Evolutionary conservation across 37 sponge, comb jelly and placozoan genomes (phyloP).

Genomic region (Corticium candelabrum): DNA sequence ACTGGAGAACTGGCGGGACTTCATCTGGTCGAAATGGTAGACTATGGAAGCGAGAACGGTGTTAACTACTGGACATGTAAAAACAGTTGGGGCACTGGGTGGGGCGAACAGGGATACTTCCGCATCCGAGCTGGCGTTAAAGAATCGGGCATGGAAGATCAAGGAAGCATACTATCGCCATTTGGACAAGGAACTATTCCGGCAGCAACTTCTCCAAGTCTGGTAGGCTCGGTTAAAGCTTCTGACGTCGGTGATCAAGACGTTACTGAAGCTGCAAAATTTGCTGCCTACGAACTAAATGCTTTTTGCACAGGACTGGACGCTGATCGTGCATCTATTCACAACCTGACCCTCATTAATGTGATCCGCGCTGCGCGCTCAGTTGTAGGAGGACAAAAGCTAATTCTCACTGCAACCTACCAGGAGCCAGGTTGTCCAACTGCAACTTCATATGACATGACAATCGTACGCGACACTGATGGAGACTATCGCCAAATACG

Average conservation of each 20-base stretch:
- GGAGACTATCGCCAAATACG: neutral
- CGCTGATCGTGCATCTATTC: neutral
- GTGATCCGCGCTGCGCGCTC: neutral
- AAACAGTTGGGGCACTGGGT: conserved; percentile 37
- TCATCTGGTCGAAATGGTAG: conserved; percentile 25
- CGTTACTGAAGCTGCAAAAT: neutral
- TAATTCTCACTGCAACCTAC: neutral
- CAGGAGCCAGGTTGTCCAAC: neutral
- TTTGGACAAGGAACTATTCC: too few relatives aligned
- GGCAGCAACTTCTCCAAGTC: too few relatives aligned
- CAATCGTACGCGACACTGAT: neutral
- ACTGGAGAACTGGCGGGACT: too few relatives aligned
- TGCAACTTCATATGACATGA: neutral
- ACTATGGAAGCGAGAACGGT: conserved; percentile 28
- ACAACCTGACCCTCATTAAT: neutral
- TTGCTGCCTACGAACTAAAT: neutral
- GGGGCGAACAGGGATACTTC: conserved; percentile 43
- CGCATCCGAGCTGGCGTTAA: conserved; percentile 22
- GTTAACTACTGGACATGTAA: conserved; percentile 28
- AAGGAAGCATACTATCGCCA: too few relatives aligned
- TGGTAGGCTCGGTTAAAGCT: too few relatives aligned
- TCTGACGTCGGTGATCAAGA: too few relatives aligned
- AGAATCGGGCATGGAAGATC: conserved; percentile 30
- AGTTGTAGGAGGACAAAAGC: neutral
- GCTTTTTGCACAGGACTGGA: neutral